Evolutionary conservation across 2,113 vertebrate genomes (phyloP), one percentile per base, ranked within the genome.

Genomic region (Podiceps cristatus): DNA sequence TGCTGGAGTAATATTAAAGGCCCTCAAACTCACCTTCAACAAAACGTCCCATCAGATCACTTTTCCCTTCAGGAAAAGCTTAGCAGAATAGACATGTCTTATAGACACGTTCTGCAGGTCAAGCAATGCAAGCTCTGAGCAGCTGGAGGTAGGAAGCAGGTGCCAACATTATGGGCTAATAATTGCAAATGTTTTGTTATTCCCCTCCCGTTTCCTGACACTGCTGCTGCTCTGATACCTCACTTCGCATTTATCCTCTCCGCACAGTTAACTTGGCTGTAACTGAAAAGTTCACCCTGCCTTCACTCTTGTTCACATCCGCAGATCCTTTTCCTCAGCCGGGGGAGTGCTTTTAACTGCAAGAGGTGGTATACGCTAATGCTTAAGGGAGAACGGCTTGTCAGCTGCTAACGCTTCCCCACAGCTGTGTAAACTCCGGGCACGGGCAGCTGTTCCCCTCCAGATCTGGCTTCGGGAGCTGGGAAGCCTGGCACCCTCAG

Each of bases 361-460:
- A 25, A 59, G 88, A 79, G 42, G 58, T 85, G 77, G 56, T 59
- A 56, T 9, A 50, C 0, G 7, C 69, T 67, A 60, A 52, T 0
- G 3, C 74, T 77, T 7, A 4, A 40, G 84, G 74, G 53, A 90
- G 74, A 88, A 29, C 3, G 42, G 45, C 93, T 91, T 93, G 89
- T 96, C 96, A 97, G 96, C 96, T 96, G 95, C 78, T 90, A 96
- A 96, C 2, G 14, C 94, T 95, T 95, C 89, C 71, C 78, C 93
- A 66, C 94, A 97, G 96, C 93, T 96, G 95, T 94, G 96, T 96
- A 95, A 96, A 97, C 94, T 94, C 78, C 0, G 89, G 93, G 92
- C 8, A 1, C 4, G 0, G 92, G 96, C 96, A 97, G 95, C 96
- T 97, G 96, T 96, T 97, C 96, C 87, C 77, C 87, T 91, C 55